Percentiles rank a stretch among this genome's conserved stretches.
These are phyloP conservation scores for Xiphophorus hellerii DNA, from an alignment of 2,113 vertebrate genomes.

Conservation along the genomic window DNA sequence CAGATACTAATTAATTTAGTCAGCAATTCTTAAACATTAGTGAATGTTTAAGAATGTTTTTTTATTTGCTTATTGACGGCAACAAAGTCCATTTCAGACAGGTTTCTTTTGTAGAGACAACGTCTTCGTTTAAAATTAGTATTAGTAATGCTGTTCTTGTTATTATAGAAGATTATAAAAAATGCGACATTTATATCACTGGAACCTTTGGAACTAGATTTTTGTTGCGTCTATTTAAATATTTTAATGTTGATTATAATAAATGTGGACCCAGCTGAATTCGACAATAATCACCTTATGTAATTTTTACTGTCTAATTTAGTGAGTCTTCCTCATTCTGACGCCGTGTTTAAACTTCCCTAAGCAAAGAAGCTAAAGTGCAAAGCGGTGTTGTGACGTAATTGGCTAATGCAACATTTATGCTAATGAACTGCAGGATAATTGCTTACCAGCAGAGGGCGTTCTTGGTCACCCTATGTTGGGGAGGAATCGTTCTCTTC, in stretches of 20 bases:
- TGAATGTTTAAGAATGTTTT: no score
- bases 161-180: neutral
- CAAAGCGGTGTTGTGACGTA: no score
- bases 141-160: neutral
- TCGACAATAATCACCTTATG: neutral
- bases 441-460: conserved; percentile 52
- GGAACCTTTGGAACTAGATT: no score
- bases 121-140: no score
- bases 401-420: neutral
- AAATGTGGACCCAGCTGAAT: no score
- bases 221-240: neutral
- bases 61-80: neutral
- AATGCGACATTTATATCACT: neutral
- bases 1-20: neutral
- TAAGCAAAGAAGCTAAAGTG: no score
- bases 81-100: neutral
- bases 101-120: neutral
- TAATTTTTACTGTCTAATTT: neutral
- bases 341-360: no score
- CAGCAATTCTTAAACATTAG: no score
- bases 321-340: neutral
- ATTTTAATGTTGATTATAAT: no score
- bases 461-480: neutral
- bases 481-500: neutral
- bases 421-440: neutral